These are phyloP conservation scores for Spicauda simplicius DNA, from an alignment of 2,888 invertebrate species.

Conservation along the genomic window DNA sequence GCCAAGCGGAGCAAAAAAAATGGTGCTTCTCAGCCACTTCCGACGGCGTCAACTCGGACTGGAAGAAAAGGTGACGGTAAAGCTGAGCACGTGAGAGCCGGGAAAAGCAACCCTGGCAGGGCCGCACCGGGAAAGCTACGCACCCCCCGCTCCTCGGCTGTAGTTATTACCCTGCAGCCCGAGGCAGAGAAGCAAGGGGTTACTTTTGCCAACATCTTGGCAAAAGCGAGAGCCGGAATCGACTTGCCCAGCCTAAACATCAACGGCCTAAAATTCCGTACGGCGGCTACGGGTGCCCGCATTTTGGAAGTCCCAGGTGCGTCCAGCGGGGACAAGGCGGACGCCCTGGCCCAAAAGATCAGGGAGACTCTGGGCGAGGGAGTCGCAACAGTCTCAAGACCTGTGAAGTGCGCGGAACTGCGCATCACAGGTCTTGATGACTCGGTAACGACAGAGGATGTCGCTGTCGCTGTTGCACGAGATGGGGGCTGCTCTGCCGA, in stretches of 20 bases:
- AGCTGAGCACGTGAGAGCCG: too few species aligned
- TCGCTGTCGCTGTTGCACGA: constrained; percentile 7
- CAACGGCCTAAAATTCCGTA: constrained; percentile 13
- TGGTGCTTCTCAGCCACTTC: too few species aligned
- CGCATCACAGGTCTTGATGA: constrained; percentile 36
- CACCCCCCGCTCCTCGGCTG: too few species aligned
- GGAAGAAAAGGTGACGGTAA: too few species aligned
- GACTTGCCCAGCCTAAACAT: constrained; percentile 8
- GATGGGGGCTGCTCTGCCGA: constrained; percentile 23
- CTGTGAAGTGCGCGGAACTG: constrained; percentile 31
- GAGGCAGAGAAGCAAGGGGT: constrained; percentile 25
- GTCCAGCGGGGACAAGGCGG: constrained; percentile 27
- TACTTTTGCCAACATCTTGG: constrained; percentile 12
- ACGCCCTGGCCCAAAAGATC: constrained; percentile 33
- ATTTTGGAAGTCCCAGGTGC: constrained; percentile 37
- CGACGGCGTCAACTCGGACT: too few species aligned
- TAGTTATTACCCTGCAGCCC: constrained; percentile 5
- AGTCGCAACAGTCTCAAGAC: constrained; percentile 32
- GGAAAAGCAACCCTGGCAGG: too few species aligned
- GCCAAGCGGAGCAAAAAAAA: too few species aligned
- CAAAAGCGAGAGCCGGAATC: not conserved
- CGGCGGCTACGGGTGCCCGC: constrained; percentile 35
- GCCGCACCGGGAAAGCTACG: too few species aligned
- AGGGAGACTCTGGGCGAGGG: constrained; percentile 14
- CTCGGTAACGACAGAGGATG: constrained; percentile 17